Conservation (phyloP, 2,888 invertebrate genomes). For the Fragum sueziense region DNA sequence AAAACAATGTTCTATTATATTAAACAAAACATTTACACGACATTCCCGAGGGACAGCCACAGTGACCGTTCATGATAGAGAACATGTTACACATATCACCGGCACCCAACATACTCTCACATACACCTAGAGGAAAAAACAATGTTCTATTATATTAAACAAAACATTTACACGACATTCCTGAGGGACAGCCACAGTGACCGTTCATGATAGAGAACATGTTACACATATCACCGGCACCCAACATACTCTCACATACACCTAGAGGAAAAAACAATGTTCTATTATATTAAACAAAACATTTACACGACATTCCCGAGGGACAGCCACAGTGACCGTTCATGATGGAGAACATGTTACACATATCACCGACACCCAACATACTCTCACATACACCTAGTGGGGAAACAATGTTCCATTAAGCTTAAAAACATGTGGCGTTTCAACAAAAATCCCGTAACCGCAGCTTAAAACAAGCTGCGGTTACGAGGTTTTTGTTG, state of each 20-base stretch:
- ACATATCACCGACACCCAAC: neutral
- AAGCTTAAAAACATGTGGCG: too few species aligned
- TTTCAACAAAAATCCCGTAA: too few species aligned
- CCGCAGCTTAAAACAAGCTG: too few species aligned
- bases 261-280: too few species aligned
- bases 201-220: conserved; percentile 2
- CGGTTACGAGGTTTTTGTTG: too few species aligned
- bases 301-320: conserved; percentile 5
- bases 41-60: conserved; percentile 5
- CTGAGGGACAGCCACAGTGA: conserved; percentile 8
- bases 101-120: neutral
- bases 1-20: too few species aligned
- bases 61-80: conserved; percentile 8
- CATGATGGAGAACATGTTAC: neutral
- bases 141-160: too few species aligned
- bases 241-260: neutral
- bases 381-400: conserved; percentile 17
- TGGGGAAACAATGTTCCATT: too few species aligned
- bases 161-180: conserved; percentile 4
- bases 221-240: neutral
- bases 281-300: too few species aligned
- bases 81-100: neutral
- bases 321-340: conserved; percentile 22
- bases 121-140: conserved; percentile 11
- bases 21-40: conserved; percentile 8